These are phyloP conservation scores for Hypomecis punctinalis DNA, from an alignment of 2,888 invertebrate genomes.

Conservation along the genomic window DNA sequence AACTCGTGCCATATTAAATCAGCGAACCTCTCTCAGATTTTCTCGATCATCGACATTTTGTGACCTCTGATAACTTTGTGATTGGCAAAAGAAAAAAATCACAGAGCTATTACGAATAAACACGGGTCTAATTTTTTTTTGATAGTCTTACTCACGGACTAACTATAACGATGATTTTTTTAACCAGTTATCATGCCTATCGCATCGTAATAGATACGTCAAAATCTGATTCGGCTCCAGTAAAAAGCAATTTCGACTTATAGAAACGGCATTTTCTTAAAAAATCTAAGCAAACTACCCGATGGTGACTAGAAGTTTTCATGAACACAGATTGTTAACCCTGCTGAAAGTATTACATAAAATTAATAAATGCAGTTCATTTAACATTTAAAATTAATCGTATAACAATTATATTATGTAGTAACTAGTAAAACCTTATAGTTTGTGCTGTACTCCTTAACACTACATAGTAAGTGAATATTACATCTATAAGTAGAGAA, in stretches of 20 bases:
- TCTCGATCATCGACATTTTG: no score
- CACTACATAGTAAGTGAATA: conserved; percentile 38
- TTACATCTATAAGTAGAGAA: conserved; percentile 37
- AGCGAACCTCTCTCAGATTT: no score
- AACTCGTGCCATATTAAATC: no score
- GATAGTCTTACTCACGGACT: no score
- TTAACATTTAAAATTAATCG: conserved; percentile 29
- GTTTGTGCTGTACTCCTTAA: conserved; percentile 41
- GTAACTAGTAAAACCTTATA: conserved; percentile 29
- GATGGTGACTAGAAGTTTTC: conserved; percentile 58
- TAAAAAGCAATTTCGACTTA: conserved; percentile 21
- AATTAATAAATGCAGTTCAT: conserved; percentile 45
- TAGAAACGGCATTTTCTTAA: background rate
- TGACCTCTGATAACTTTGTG: no score
- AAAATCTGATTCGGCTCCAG: background rate
- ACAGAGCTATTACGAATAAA: no score
- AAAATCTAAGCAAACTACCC: conserved; percentile 34
- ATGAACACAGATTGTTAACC: conserved; percentile 68
- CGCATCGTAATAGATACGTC: no score
- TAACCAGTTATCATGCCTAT: no score
- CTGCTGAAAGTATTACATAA: conserved; percentile 57
- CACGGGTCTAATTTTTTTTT: no score
- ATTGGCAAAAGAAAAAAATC: no score
- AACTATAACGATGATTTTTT: no score
- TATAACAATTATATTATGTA: conserved; percentile 17